These are phyloP conservation scores for Machimus rusticus DNA, from an alignment of 2,888 invertebrate genomes.

Conservation along the genomic window DNA sequence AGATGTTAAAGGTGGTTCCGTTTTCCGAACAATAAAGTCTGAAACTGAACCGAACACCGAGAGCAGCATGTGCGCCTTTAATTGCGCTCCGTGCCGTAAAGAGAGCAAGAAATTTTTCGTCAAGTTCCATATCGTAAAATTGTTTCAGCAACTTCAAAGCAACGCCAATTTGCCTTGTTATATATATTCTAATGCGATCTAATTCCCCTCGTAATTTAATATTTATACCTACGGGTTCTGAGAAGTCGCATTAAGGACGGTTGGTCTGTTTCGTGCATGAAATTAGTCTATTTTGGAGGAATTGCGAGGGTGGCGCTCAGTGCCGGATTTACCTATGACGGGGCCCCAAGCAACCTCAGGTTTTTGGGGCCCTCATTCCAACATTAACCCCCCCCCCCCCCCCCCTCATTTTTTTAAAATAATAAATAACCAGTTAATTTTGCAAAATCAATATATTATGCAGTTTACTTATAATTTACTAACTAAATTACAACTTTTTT, in stretches of 20 bases:
- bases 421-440: no score
- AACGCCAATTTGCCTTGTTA: slow-evolving; percentile 17
- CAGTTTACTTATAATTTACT: no score
- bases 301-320: no score
- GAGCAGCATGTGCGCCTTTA: not conserved
- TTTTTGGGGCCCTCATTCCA: no score
- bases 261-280: not conserved
- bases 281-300: not conserved
- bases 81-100: not conserved
- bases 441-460: no score
- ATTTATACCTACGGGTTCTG: not conserved
- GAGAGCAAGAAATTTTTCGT: not conserved
- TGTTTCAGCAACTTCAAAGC: slow-evolving; percentile 4
- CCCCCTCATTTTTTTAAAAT: no score
- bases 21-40: not conserved
- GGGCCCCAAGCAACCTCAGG: no score
- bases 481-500: no score
- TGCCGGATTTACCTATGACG: no score
- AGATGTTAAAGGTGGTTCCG: not conserved
- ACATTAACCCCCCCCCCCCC: no score
- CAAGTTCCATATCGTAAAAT: not conserved
- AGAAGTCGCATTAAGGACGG: not conserved
- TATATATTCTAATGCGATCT: slow-evolving; percentile 13
- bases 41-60: not conserved
- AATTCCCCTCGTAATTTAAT: slow-evolving; percentile 15